These are phyloP conservation scores for Drosophila infuscata DNA, from an alignment of 2,888 invertebrate species.

Conservation along the genomic window DNA sequence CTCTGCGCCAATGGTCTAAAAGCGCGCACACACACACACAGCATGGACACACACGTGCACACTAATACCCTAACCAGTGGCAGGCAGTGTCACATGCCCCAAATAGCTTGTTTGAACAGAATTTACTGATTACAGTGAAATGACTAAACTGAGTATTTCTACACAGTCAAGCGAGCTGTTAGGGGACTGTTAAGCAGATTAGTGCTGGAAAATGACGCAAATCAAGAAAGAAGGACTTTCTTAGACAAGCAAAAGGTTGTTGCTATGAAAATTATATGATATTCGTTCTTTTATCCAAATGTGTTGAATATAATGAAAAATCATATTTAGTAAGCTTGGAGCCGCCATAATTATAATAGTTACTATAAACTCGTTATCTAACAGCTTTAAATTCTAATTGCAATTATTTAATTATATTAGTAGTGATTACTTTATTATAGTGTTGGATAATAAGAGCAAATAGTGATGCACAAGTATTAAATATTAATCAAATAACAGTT, in stretches of 20 bases:
- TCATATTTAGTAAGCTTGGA: background rate
- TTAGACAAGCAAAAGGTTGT: background rate
- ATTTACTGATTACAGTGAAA: background rate
- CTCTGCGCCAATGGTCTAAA: constrained; percentile 51
- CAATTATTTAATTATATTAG: background rate
- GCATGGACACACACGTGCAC: constrained; percentile 18
- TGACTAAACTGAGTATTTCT: background rate
- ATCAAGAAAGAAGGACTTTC: background rate
- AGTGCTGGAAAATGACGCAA: background rate
- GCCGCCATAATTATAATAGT: background rate
- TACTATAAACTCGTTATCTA: background rate
- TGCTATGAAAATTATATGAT: background rate
- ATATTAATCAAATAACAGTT: background rate
- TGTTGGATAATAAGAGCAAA: background rate
- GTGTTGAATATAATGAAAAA: background rate
- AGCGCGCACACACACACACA: constrained; percentile 2
- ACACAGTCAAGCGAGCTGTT: background rate
- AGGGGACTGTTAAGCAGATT: background rate
- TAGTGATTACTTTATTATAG: background rate
- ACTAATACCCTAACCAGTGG: constrained; percentile 34
- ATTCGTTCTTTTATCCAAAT: background rate
- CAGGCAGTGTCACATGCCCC: constrained; percentile 15
- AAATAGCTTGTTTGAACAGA: constrained; percentile 5
- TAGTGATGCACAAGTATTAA: background rate
- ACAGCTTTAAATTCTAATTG: background rate